Percentiles rank a stretch among this genome's conserved stretches.
Conservation (phyloP, 2,888 invertebrate genomes). For the Cephus runcator region DNA sequence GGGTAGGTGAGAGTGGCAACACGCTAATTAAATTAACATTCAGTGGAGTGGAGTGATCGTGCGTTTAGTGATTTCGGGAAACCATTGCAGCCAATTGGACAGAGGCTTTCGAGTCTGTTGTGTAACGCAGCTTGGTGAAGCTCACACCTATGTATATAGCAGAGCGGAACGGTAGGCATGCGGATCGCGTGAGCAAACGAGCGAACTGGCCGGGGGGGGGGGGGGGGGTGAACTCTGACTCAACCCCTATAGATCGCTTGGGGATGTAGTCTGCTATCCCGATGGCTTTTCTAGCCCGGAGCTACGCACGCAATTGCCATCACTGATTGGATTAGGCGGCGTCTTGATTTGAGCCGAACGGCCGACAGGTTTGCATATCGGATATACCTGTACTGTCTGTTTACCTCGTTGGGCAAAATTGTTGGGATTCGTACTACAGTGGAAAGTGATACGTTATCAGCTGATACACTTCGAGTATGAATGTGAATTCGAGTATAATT, state of each 20-base stretch:
- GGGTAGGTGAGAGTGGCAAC: not conserved
- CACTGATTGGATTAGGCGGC: slow-evolving; percentile 60
- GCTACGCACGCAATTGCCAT: slow-evolving; percentile 62
- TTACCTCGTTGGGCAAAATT: not conserved
- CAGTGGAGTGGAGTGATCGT: not conserved
- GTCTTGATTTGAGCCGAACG: slow-evolving; percentile 54
- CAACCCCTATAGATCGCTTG: slow-evolving; percentile 36
- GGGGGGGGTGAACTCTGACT: slow-evolving; percentile 47
- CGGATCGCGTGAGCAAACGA: slow-evolving; percentile 26
- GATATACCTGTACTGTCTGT: not conserved
- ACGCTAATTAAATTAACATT: slow-evolving; percentile 1
- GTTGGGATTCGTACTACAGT: not conserved
- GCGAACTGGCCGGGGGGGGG: slow-evolving; percentile 32
- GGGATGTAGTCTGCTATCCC: slow-evolving; percentile 41
- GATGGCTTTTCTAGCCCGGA: slow-evolving; percentile 47
- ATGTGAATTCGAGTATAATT: not conserved
- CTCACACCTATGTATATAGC: not conserved
- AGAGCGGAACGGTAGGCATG: not conserved
- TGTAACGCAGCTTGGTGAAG: not conserved
- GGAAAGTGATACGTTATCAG: not conserved
- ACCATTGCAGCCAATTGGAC: not conserved
- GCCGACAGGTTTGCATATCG: slow-evolving; percentile 8
- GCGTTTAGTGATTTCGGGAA: slow-evolving; percentile 3
- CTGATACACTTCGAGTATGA: not conserved
- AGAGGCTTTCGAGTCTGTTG: not conserved